Evolutionary conservation across 2,888 invertebrate genomes (phyloP).

Genomic region (Anthophora plumipes): DNA sequence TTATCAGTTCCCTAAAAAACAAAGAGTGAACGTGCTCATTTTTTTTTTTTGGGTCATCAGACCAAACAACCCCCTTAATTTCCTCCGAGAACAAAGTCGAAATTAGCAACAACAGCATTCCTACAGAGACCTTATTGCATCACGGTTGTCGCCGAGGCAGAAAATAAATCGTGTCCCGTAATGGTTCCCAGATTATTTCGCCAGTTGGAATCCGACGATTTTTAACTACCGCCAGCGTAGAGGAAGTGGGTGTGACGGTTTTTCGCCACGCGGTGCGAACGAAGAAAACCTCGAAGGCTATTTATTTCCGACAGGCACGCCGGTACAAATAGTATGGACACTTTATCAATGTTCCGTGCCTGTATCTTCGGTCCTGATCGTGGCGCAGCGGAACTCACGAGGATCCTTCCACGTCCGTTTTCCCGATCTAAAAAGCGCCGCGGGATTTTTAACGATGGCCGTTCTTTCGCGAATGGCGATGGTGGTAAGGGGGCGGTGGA

Average conservation of each 20-base stretch:
- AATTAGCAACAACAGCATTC: background rate
- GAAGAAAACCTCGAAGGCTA: conserved; percentile 47
- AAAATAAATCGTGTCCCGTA: conserved; percentile 18
- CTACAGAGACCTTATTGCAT: background rate
- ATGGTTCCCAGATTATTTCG: conserved; percentile 30
- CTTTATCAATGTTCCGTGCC: conserved; percentile 58
- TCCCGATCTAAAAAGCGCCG: conserved; percentile 58
- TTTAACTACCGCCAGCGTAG: conserved; percentile 48
- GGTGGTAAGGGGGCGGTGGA: background rate
- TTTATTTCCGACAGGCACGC: conserved; percentile 52
- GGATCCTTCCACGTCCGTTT: conserved; percentile 47
- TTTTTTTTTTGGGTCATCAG: too few relatives aligned
- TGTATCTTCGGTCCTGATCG: conserved; percentile 61
- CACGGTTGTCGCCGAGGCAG: background rate
- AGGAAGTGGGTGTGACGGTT: conserved; percentile 26
- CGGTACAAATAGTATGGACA: conserved; percentile 48
- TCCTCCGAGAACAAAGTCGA: background rate
- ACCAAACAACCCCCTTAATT: background rate
- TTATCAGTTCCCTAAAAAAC: too few relatives aligned
- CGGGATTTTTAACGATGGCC: conserved; percentile 53
- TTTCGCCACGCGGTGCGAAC: conserved; percentile 21
- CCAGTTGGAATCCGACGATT: conserved; percentile 51
- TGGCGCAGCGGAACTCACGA: conserved; percentile 47
- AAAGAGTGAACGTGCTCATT: too few relatives aligned
- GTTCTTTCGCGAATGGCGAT: conserved; percentile 26